Evolutionary conservation across 2,113 vertebrate genomes (phyloP), one percentile per base, ranked within the genome.

Genomic region (Elaphurus davidianus): DNA sequence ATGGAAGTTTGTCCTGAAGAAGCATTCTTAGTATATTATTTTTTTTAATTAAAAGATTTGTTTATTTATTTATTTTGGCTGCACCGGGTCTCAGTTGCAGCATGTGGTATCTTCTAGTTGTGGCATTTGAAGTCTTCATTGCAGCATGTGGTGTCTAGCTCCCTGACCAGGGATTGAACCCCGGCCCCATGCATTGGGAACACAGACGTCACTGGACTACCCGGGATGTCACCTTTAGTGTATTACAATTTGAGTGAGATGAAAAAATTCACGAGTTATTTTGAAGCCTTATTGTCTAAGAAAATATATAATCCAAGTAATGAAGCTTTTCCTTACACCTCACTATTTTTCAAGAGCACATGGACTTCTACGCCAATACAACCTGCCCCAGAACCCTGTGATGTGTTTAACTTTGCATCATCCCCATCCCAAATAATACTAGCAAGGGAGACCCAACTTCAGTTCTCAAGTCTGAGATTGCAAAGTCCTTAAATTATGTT

Each of bases 181-280:
- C 6, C 0, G 36, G 71, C 23, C 71, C 23, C 71, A 40, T 76
- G 40, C 36, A 43, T 14, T 76, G 71, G 71, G 40, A 76, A 33
- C 40, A 71, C 67, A 76, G 36, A 43, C 0, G 2, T 76, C 71
- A 7, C 21, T 76, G 71, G 36, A 76, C 36, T 76, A 43, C 36
- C 67, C 2, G 0, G 21, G 40, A 43, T 43, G 21, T 76, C 71
- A 43, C 71, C 40, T 27, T 43, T 43, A 76, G 71, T 76, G 23
- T 43, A 14, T 76, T 76, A 96, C 7, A 83, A 30, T 81, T 83
- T 67, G 91, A 91, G 91, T 86, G 83, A 91, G 95, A 87, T 93
- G 59, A 84, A 81, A 87, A 90, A 88, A 82, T 36, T 90, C 36
- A 19, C 17, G 40, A 96, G 74, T 90, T 87, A 81, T n/a, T 96